Conservation (phyloP, 2,113 vertebrate species). For the Salvator merianae region DNA sequence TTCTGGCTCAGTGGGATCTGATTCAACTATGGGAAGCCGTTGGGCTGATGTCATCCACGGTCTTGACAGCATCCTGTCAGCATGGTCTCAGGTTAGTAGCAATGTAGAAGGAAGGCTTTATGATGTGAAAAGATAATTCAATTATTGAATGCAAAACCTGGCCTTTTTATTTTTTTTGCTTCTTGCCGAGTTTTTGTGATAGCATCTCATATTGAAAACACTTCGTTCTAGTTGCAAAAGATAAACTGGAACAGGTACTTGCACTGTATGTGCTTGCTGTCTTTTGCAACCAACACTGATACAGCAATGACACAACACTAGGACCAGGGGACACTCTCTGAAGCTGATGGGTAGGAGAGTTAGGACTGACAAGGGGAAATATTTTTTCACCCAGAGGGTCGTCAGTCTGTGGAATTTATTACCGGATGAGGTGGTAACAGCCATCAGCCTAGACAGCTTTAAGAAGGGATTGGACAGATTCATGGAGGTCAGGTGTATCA, state of each 20-base stretch:
- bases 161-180: conserved; percentile 26
- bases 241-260: not conserved
- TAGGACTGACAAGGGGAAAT: too few relatives aligned
- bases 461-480: too few relatives aligned
- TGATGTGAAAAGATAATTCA: not conserved
- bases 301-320: too few relatives aligned
- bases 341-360: too few relatives aligned
- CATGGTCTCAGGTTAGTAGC: not conserved
- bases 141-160: not conserved
- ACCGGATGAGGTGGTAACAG: too few relatives aligned
- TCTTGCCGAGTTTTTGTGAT: conserved; percentile 18
- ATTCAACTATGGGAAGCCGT: not conserved
- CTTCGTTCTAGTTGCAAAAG: conserved; percentile 8
- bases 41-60: rapidly evolving
- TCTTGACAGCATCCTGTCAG: not conserved
- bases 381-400: too few relatives aligned
- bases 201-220: conserved; percentile 9
- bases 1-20: not conserved
- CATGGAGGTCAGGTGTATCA: too few relatives aligned
- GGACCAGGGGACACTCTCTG: too few relatives aligned
- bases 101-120: too few relatives aligned
- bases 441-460: too few relatives aligned
- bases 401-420: too few relatives aligned
- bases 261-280: not conserved
- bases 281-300: not conserved